Evolutionary conservation across 1,140 invertebrate species (phyloP).

Genomic region (Druon quercuslanigerum): DNA sequence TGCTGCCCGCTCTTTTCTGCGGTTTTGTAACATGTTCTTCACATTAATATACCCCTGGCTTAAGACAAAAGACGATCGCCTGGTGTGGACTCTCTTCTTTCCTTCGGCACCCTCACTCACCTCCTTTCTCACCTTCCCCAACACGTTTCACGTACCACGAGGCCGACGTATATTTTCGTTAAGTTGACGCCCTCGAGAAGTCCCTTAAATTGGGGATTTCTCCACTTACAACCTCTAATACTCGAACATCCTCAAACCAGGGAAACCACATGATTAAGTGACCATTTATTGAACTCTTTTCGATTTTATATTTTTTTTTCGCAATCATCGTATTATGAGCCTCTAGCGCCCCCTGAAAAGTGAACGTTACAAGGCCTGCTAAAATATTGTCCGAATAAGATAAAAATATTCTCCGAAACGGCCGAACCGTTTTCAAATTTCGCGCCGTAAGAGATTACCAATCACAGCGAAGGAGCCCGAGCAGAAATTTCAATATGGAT

Average conservation of each 20-base stretch:
- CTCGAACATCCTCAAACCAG: constrained; percentile 4
- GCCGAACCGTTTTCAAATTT: too few species aligned
- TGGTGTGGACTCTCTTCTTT: constrained; percentile 48
- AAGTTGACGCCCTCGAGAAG: constrained; percentile 67
- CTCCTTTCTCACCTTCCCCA: constrained; percentile 29
- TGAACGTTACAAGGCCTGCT: too few species aligned
- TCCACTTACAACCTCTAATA: constrained; percentile 35
- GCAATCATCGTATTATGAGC: too few species aligned
- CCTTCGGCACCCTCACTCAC: constrained; percentile 39
- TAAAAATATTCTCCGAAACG: too few species aligned
- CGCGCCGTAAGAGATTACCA: too few species aligned
- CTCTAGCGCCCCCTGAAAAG: too few species aligned
- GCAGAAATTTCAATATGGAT: too few species aligned
- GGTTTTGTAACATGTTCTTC: constrained; percentile 72
- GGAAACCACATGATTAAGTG: not conserved
- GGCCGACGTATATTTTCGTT: constrained; percentile 73
- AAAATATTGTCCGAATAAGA: too few species aligned
- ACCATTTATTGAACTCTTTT: not conserved
- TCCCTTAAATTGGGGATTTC: constrained; percentile 72
- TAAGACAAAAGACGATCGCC: constrained; percentile 74
- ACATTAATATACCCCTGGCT: constrained; percentile 76
- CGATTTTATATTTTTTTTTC: too few species aligned
- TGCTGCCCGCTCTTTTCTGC: constrained; percentile 62
- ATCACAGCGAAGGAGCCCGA: too few species aligned
- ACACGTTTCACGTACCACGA: constrained; percentile 32